These are phyloP conservation scores for Gallinago paraguaiae DNA, from an alignment of 2,113 vertebrate genomes.

Conservation along the genomic window DNA sequence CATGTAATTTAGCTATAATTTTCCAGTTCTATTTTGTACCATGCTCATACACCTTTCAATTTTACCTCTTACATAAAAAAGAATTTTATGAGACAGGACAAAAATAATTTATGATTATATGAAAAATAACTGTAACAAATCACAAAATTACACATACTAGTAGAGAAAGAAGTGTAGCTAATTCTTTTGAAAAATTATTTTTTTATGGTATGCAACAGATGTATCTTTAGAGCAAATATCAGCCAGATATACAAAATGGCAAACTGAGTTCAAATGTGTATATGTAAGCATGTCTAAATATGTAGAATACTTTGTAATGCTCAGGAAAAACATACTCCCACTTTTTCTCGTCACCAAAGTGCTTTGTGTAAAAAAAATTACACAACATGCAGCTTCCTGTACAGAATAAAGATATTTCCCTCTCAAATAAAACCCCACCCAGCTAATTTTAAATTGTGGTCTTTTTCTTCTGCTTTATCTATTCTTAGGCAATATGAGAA, in stretches of 20 bases:
- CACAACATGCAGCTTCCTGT: conserved; percentile 70
- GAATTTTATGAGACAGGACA: conserved; percentile 71
- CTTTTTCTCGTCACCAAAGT: conserved; percentile 67
- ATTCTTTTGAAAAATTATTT: conserved; percentile 69
- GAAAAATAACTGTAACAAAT: conserved; percentile 79
- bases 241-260: conserved; percentile 68
- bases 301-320: conserved; percentile 63
- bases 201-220: conserved; percentile 64
- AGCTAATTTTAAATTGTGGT: conserved; percentile 43
- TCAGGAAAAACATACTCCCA: conserved; percentile 74
- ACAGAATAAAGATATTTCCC: conserved; percentile 60
- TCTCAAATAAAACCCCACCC: conserved; percentile 14
- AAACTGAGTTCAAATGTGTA: conserved; percentile 70
- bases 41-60: conserved; percentile 70
- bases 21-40: conserved; percentile 78
- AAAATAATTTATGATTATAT: conserved; percentile 81
- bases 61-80: conserved; percentile 74
- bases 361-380: conserved; percentile 78
- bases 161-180: conserved; percentile 70
- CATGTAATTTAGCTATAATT: background rate
- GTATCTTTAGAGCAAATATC: conserved; percentile 65
- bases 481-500: background rate
- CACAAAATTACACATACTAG: conserved; percentile 76
- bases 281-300: conserved; percentile 72
- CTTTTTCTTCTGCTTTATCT: conserved; percentile 28